Conservation (phyloP, 2,888 invertebrate genomes). For the Drosophila hamatofila region DNA sequence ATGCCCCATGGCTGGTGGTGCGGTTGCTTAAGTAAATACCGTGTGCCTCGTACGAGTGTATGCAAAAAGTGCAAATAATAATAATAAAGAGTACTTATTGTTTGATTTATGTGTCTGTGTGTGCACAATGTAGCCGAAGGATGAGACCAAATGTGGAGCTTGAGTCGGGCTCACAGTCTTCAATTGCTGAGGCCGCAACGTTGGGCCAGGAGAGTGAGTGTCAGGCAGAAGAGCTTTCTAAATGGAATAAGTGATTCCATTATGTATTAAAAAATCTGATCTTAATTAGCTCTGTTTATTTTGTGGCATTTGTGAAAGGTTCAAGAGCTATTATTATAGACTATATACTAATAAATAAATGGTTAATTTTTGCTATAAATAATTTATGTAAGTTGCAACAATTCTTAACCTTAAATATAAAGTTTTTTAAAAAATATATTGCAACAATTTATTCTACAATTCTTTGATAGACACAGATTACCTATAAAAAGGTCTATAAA, state of each 20-base stretch:
- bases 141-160: constrained; percentile 14
- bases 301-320: background rate
- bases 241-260: constrained; percentile 11
- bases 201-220: background rate
- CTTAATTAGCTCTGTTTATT: constrained; percentile 4
- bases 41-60: constrained; percentile 57
- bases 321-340: background rate
- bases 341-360: background rate
- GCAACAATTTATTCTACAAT: too few species aligned
- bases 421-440: too few species aligned
- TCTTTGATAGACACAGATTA: too few species aligned
- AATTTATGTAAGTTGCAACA: too few species aligned
- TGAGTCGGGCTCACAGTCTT: background rate
- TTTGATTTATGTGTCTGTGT: constrained; percentile 86
- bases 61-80: constrained; percentile 84
- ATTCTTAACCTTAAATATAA: too few species aligned
- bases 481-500: background rate
- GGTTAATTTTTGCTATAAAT: background rate
- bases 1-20: constrained; percentile 62
- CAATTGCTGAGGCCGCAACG: background rate
- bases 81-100: constrained; percentile 85
- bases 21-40: constrained; percentile 79
- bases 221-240: background rate
- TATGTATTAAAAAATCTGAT: constrained; percentile 4
- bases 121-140: constrained; percentile 65